Base-by-base conservation (phyloP, 1,140 invertebrate species). In the Leguminivora glycinivorella region DNA sequence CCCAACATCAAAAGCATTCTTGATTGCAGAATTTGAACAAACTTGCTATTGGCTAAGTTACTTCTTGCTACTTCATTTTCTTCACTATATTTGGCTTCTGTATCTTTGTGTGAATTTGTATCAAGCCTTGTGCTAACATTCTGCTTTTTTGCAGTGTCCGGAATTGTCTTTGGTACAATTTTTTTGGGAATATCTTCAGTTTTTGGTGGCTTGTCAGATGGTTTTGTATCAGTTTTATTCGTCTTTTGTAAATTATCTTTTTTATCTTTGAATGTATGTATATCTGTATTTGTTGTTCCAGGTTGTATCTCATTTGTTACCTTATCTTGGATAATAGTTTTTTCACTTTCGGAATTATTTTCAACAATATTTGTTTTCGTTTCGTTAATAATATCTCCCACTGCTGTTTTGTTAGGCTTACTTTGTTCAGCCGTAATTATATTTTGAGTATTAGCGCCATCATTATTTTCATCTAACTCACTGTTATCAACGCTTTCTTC, bases 1-100 rank as follows among this genome's bases (percentile, higher is more conserved):
- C 72, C 60, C 56, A 79, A 73, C 69, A 12, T 72, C 12, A 60
- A 25, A 7, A 34, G 71, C 63, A 82, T 67, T 29, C 29, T 72
- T 60, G n/a, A 19, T 71, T 79, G 67, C 69, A 81, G 22, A 25
- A 12, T 63, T 43, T 7, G 3, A 7, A 29, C 5, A 14, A 29
- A 29, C 4, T 52, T 22, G 17, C 22, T 52, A 19, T 22, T 52
- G 17, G n/a, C 19, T 52, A 22, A 22, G 6, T 1, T 5, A 3
- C 19, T 52, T 52, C 5, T 52, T 22, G 19, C 47, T 2, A 22
- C n/a, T 22, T 6, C 19, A 0, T 1, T 10, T 1, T 22, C 1
- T 52, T 52, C 47, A 3, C 10, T 22, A 34, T 63, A n/a, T 14
- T 5, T 7, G 12, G 19, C 12, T 6, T 5, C 1, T 17, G 17